Evolutionary conservation across 2,888 invertebrate species (phyloP), one percentile per base, ranked within the genome.

Genomic region (Germaria angustata): DNA sequence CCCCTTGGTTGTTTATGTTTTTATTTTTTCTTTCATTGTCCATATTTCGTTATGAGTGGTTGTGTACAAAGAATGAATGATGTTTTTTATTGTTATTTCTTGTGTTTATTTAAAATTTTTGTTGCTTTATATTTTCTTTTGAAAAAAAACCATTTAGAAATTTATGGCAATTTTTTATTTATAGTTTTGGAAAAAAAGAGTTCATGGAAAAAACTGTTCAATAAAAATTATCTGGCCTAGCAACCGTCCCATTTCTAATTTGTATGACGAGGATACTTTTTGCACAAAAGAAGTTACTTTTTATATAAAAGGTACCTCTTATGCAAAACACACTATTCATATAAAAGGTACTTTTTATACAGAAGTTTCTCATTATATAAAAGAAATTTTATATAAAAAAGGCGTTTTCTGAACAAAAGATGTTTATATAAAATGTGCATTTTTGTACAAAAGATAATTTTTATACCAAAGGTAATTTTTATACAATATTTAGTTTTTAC

Each of bases 31-130:
- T 32, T 73, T 59, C 51, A 24, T 61, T 68, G n/a, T 41, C 41
- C 57, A 65, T 76, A 71, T 76, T 76, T 65, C 57, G 75, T 80
- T 80, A 80, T 73, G 73, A 68, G 39, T 80, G 76, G 65, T 59
- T 71, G 57, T 57, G 69, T 69, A 75, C 69, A 63, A 80, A 57
- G 61, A 80, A 61, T 68, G 66, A 68, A 73, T 80, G 73, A 75
- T 73, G 44, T 53, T 59, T 68, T 61, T 41, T 13, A 46, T 41
- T 34, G 46, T 61, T n/a, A 8, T 51, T 59, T 73, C 8, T 59
- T 36, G 41, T 69, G 15, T 68, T 53, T 46, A 15, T 75, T 57
- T 65, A 46, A 69, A 17, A 44, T 13, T 57, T 51, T 15, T 32
- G 24, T 59, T 65, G n/a, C 34, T 49, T 46, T 17, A 17, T 36